Base-by-base conservation (phyloP, 2,113 vertebrate species). In the Calonectris borealis region DNA sequence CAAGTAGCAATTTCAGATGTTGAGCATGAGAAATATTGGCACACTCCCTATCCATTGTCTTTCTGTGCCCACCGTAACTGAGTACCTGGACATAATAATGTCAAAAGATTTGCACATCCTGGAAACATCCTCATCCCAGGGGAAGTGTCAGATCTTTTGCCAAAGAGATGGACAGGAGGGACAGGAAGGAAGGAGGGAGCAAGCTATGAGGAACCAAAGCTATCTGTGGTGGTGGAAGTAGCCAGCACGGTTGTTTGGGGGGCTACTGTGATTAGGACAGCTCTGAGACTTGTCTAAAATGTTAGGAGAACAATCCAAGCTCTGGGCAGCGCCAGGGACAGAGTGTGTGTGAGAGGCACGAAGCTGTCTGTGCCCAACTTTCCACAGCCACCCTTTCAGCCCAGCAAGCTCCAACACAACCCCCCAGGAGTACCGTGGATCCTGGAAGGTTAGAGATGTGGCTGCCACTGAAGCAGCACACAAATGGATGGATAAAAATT, bases 261-360 rank as follows among this genome's bases (percentile, higher is more conserved):
- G 52, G 29, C 61, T 42, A 8, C n/a, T n/a, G 25, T 29, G 68
- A 57, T 40, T 32, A 83, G 18, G 21, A 55, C 62, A 90, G 68
- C 42, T 72, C 48, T 68, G 34, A 48, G 34, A 52, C 20, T 62
- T 54, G 20, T 68, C 42, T 73, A 44, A 72, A 52, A 57, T 13
- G 13, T 51, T 36, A 72, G 16, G 20, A 82, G 57, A 84, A 62
- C 9, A 69, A 81, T 78, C 12, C 26, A 69, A 72, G 38, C 69
- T 62, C 26, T 16, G 8, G 48, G 49, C 38, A 72, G 65, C 0
- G 0, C 15, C 61, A 55, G 60, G 44, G n/a, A 52, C 16, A 38
- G 36, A 10, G 36, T 27, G 29, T 0, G 0, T 48, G 22, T n/a
- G 49, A 81, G 25, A 58, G 36, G 55, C 44, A 70, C 1, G 0